Conservation (phyloP, 2,113 vertebrate species). For the Abramis brama region DNA sequence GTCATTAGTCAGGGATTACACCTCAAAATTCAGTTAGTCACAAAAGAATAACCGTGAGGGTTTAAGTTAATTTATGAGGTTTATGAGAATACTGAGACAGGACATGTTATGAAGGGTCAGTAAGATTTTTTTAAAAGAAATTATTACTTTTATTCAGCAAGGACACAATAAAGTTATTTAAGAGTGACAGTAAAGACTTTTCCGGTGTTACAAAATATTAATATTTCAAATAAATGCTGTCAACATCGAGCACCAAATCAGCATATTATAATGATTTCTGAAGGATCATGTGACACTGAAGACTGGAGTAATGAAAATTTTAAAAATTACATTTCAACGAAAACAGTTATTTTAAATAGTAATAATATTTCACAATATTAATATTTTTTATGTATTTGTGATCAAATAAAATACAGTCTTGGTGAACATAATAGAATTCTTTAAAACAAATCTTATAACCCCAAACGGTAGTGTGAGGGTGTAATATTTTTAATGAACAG, state of each 20-base stretch:
- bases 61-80: background rate
- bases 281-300: background rate
- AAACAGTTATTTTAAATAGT: background rate
- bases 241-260: background rate
- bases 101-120: background rate
- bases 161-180: background rate
- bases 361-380: background rate
- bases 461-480: background rate
- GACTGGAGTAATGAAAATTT: background rate
- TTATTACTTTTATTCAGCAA: background rate
- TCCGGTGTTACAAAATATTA: background rate
- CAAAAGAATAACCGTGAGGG: background rate
- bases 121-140: background rate
- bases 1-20: background rate
- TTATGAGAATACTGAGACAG: background rate
- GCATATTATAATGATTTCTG: background rate
- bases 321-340: background rate
- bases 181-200: background rate
- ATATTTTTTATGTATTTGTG: background rate
- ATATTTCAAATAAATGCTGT: background rate
- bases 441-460: background rate
- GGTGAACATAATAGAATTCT: background rate
- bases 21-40: background rate
- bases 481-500: background rate
- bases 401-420: background rate